Evolutionary conservation across 2,888 invertebrate genomes (phyloP).

Genomic region (Platerodrilus igneus): DNA sequence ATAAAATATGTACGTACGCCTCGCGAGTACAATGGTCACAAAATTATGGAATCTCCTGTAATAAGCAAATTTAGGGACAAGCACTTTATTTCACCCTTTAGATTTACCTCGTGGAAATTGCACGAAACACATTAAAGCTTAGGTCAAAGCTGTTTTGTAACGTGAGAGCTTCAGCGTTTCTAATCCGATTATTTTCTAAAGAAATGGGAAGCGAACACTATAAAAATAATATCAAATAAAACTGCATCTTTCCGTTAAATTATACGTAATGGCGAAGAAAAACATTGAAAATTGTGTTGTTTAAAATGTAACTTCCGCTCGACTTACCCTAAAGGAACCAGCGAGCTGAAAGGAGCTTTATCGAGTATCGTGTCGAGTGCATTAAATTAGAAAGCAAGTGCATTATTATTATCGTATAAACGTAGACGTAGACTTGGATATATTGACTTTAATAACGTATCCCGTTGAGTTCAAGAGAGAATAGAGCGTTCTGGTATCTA

Average conservation of each 20-base stretch:
- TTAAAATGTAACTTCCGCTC: conserved; percentile 11
- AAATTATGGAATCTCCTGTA: conserved; percentile 18
- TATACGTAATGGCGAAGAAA: conserved; percentile 7
- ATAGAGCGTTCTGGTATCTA: too few relatives aligned
- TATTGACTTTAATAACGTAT: too few relatives aligned
- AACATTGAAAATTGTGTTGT: conserved; percentile 9
- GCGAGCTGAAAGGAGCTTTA: conserved; percentile 4
- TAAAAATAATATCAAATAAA: conserved; percentile 10
- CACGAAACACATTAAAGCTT: too few relatives aligned
- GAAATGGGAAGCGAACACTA: conserved; percentile 12
- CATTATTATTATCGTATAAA: too few relatives aligned
- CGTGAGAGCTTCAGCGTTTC: too few relatives aligned
- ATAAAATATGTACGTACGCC: conserved; percentile 30
- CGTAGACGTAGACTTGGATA: too few relatives aligned
- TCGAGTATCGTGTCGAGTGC: conserved; percentile 7
- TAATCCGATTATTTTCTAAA: too few relatives aligned
- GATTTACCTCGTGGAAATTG: too few relatives aligned
- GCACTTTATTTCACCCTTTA: conserved; percentile 10
- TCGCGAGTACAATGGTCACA: conserved; percentile 18
- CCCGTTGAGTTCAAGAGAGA: too few relatives aligned
- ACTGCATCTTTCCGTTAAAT: conserved; percentile 6
- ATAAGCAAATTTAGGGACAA: conserved; percentile 21
- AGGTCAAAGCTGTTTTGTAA: too few relatives aligned
- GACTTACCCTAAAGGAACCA: conserved; percentile 4
- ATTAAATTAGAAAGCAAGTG: conserved; percentile 11